Percentiles rank a stretch among this genome's conserved stretches.
Conservation (phyloP, 2,113 vertebrate genomes). For the Calidris pugnax region DNA sequence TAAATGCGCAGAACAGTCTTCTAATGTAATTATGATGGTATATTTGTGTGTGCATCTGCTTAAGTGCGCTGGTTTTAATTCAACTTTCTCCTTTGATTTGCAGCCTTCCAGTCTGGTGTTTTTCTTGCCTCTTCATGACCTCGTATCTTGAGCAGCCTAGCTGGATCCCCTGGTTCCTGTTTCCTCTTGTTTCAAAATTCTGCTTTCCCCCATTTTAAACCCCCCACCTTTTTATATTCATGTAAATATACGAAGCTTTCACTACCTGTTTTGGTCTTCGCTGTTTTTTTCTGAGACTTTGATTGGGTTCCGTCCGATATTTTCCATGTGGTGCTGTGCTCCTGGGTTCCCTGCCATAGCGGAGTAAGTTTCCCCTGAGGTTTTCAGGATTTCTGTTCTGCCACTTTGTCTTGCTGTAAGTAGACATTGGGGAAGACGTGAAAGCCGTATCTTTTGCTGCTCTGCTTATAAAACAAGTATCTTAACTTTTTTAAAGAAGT, state of each 20-base stretch:
- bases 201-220: not conserved
- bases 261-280: not conserved
- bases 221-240: not conserved
- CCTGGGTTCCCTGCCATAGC: not conserved
- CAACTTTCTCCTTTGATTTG: constrained; percentile 68
- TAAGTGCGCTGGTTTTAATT: constrained; percentile 57
- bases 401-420: not conserved
- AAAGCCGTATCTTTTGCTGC: not conserved
- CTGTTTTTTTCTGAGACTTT: not conserved
- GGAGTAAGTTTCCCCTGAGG: not conserved
- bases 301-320: not conserved
- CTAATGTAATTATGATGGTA: not conserved
- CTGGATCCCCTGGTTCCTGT: constrained; percentile 68
- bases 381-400: not conserved
- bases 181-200: constrained; percentile 49
- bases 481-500: not conserved
- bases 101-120: constrained; percentile 65
- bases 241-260: not conserved
- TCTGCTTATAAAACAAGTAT: not conserved
- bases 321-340: not conserved
- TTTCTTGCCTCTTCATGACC: constrained; percentile 64
- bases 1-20: not conserved
- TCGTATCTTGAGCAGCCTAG: constrained; percentile 63
- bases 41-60: constrained; percentile 11
- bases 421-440: not conserved